Evolutionary conservation across 2,888 invertebrate genomes (phyloP), one percentile per base, ranked within the genome.

Genomic region (Hydriomena furcata): DNA sequence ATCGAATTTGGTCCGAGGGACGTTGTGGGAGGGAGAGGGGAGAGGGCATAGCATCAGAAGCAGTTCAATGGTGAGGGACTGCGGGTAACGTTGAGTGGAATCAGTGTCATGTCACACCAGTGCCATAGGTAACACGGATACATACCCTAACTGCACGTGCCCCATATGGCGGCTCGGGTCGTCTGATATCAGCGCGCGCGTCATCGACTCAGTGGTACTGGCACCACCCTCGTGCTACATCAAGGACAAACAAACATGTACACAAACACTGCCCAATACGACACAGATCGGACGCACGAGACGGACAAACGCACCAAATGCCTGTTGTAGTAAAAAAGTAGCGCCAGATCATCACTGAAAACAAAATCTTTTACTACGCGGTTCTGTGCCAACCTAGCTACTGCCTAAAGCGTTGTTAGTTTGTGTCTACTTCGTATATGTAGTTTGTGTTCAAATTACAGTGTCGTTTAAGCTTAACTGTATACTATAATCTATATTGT

Each of bases 71-170:
- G 35, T 21, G 47, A 10, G 11, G 51, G 57, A 2, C 17, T 60
- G 55, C 7, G 55, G 28, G 43, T 37, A 35, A 34, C 40, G 37
- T 51, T 7, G 58, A 66, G 71, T 78, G 68, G 38, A 23, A 49
- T 55, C 50, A 69, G 74, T 73, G 72, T 75, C 75, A 76, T 73
- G 57, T 54, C 45, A 55, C 53, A 54, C 79, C 71, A 73, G 84
- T 82, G 80, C 70, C 72, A 40, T 13, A 30, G 46, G 56, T 42
- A 55, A 82, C 79, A 79, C 78, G 75, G 73, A 93, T 94, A 97
- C 96, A 93, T 97, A 97, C 97, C 97, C 97, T 92, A 97, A 94
- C 92, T 97, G 97, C 90, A 97, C 96, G 91, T 96, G 96, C 91
- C 96, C 97, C 91, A 95, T 93, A 91, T 95, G 94, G 92, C 94